Base-by-base conservation (phyloP, 2,888 invertebrate species). In the Trissolcus japonicus region DNA sequence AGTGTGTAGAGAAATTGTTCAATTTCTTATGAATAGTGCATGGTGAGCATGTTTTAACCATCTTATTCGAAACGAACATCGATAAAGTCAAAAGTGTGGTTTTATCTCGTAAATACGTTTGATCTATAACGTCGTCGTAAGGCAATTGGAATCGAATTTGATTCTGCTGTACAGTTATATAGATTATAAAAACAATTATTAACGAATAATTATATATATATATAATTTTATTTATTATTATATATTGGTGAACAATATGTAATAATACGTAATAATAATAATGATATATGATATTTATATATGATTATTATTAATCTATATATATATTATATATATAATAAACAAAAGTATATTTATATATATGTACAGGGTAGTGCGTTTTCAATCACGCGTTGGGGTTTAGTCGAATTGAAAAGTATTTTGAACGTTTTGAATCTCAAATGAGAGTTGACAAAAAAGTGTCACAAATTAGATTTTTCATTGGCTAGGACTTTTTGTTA, bases 91-190 rank as follows among this genome's bases (percentile, higher is more conserved):
- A 62, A 65, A 68, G 21, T 68, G 57, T 60, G 63, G 63, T 63
- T 72, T 65, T 53, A 29, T 35, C 43, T 65, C 63, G 50, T 14
- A 57, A 57, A 46, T 53, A 19, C 57, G 53, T 9, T 13, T 43
- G 43, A 43, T 17, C 14, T 46, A 17, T 9, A 9, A 13, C 41
- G 21, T 68, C 59, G 16, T 61, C 25, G 79, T 80, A 80, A 82
- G 66, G 4, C 14, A 53, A 81, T 80, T 67, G 78, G 81, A 82
- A 80, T 75, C 78, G 74, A 79, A 80, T 82, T 35, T 62, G 81
- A 84, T 85, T 85, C 82, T 83, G 71, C 79, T 87, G 87, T 87
- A 87, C 86, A 88, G 86, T 84, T 86, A 83, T 78, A 79, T 82
- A 83, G 80, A 81, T 75, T 82, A 82, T 79, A 83, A 83, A 82